Base-by-base conservation (phyloP, 1,140 invertebrate genomes). In the Drosophila athabasca region DNA sequence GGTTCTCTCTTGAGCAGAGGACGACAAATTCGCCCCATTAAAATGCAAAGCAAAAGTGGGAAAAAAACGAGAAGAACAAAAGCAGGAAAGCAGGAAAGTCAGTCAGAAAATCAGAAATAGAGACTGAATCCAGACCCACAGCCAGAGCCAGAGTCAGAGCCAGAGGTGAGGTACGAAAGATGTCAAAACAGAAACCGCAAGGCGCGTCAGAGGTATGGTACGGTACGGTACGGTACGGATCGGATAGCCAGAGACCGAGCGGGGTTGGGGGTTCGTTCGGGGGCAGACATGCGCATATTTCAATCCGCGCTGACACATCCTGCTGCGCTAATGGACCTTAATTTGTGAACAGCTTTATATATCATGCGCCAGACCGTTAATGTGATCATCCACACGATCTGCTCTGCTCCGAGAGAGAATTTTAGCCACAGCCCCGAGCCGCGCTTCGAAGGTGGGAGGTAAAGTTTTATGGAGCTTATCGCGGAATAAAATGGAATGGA, bases 321-420 rank as follows among this genome's bases (percentile, higher is more conserved):
- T 88, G 83, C 83, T 88, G 84, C 76, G 83, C 83, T 88, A 88
- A 88, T 88, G 83, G 83, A 88, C 84, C 83, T 89, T 88, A 88
- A 88, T 88, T 88, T 88, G 83, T 88, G 83, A 88, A 88, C 83
- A 88, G 83, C 79, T 88, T 88, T 89, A 88, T 88, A 88, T 89
- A 88, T 89, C 83, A 88, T 88, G 79, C 67, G 79, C 79, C 76
- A 61, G 65, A 67, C 76, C 83, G 84, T 88, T 88, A 88, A 88
- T 88, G 83, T 89, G 83, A 89, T 88, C 83, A 83, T 89, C 84
- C 79, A 88, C 83, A 88, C 79, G 83, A 87, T 88, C 82, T 87
- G 31, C 31, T 35, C 3, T 9, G 31, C n/a, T n/a, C n/a, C 7
- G 29, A 35, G 31, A 11, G 31, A 11, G 17, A 19, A 19, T 19